These are phyloP conservation scores for Acrocyrtus sp. DNA, from an alignment of 2,888 invertebrate species.

Conservation along the genomic window DNA sequence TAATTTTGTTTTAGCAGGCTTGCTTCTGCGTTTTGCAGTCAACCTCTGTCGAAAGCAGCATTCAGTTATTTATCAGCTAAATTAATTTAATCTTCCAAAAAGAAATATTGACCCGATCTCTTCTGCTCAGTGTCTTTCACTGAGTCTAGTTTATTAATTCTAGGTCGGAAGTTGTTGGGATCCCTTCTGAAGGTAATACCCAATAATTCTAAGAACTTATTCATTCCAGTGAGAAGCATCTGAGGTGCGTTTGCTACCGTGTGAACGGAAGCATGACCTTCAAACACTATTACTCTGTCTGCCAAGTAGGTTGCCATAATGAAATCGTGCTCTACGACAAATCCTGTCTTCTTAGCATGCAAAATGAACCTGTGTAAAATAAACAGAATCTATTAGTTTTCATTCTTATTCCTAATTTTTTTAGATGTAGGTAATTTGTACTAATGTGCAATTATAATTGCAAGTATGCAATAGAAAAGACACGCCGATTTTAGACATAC, in stretches of 20 bases:
- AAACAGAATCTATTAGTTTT: constrained; percentile 6
- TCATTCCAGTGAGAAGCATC: constrained; percentile 97
- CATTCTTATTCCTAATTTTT: too few relatives aligned
- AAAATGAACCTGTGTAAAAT: constrained; percentile 81
- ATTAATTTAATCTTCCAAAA: constrained; percentile 97
- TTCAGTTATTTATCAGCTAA: too few relatives aligned
- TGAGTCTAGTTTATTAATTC: constrained; percentile 96
- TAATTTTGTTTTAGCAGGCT: too few relatives aligned
- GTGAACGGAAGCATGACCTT: constrained; percentile 89
- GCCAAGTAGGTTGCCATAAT: constrained; percentile 99
- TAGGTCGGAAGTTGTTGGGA: constrained; percentile 97
- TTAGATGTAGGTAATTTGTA: too few relatives aligned
- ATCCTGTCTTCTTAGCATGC: constrained; percentile 99
- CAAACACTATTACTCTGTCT: constrained; percentile 98
- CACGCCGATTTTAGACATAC: constrained; percentile 71
- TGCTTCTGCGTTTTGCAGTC: too few relatives aligned
- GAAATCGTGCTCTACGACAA: constrained; percentile 99
- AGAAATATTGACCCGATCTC: constrained; percentile 97
- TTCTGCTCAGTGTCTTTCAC: constrained; percentile 99
- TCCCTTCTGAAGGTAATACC: constrained; percentile 98
- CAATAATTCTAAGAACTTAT: constrained; percentile 91
- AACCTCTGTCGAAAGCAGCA: too few relatives aligned
- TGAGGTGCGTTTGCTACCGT: constrained; percentile 93
- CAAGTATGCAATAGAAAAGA: too few relatives aligned
- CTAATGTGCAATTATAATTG: too few relatives aligned